A percentile compares a stretch with the other conserved stretches of the same genome.
These are phyloP conservation scores for Zoroaster sp. DNA, from an alignment of 53 echinoderm and acorn worm genomes.

Conservation along the genomic window DNA sequence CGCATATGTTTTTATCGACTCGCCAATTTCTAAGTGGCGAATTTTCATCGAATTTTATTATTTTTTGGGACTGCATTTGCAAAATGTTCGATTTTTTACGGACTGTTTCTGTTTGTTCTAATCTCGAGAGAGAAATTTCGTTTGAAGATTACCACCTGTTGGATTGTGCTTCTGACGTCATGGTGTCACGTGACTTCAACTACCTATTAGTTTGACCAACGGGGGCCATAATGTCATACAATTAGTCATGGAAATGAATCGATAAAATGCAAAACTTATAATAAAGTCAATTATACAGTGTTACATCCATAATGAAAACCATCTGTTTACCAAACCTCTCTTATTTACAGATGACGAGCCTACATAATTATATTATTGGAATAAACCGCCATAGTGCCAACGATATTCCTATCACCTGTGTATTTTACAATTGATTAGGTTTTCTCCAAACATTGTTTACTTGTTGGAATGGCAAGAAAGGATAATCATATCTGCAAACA, in stretches of 20 bases:
- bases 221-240: neutral
- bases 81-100: constrained; percentile 4
- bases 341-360: neutral
- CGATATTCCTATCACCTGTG: no score
- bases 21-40: neutral
- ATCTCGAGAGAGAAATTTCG: constrained; percentile 1
- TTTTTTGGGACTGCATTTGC: neutral
- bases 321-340: neutral
- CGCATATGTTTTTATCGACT: constrained; percentile 25
- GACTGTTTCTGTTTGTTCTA: constrained; percentile 33
- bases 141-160: constrained; percentile 8
- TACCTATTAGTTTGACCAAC: neutral
- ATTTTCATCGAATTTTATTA: neutral
- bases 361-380: neutral
- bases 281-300: neutral
- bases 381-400: no score
- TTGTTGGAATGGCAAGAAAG: no score
- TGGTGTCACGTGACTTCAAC: neutral
- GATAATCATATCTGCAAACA: no score
- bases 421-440: no score
- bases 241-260: neutral
- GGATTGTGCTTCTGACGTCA: constrained; percentile 24
- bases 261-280: constrained; percentile 2
- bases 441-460: no score
- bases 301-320: neutral